These are phyloP conservation scores for Batillaria attramentaria DNA, from an alignment of 1,140 invertebrate genomes.

Conservation along the genomic window DNA sequence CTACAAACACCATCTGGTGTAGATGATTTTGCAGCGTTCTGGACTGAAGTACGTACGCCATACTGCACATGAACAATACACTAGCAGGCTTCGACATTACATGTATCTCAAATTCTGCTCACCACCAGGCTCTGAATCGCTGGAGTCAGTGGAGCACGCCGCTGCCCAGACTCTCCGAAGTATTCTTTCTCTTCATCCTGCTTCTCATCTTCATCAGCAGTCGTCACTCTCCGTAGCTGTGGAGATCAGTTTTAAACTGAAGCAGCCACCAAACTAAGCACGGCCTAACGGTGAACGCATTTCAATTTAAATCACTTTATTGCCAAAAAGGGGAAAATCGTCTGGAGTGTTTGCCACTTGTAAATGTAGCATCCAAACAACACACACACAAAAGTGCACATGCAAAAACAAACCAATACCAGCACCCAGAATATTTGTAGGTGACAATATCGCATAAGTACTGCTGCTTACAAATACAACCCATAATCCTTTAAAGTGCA, in stretches of 20 bases:
- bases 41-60: not conserved
- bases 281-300: not conserved
- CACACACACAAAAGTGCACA: not conserved
- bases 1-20: not conserved
- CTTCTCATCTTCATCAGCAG: slow-evolving; percentile 35
- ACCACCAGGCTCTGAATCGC: slow-evolving; percentile 53
- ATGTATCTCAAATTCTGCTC: too few species aligned
- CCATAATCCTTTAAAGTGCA: not conserved
- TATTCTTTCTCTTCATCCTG: slow-evolving; percentile 28
- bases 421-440: not conserved
- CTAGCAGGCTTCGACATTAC: too few species aligned
- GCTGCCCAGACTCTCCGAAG: not conserved
- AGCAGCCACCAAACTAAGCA: not conserved
- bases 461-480: not conserved
- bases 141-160: slow-evolving; percentile 51
- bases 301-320: not conserved
- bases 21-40: not conserved
- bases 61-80: not conserved
- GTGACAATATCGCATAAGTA: not conserved
- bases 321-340: not conserved
- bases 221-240: slow-evolving; percentile 34
- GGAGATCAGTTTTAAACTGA: not conserved
- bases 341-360: not conserved
- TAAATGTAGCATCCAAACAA: not conserved
- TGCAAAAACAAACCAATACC: not conserved